Percentiles rank a stretch among this genome's conserved stretches.
Evolutionary conservation across 2,113 vertebrate genomes (phyloP).

Genomic region (Lamprologus tigripictilis): DNA sequence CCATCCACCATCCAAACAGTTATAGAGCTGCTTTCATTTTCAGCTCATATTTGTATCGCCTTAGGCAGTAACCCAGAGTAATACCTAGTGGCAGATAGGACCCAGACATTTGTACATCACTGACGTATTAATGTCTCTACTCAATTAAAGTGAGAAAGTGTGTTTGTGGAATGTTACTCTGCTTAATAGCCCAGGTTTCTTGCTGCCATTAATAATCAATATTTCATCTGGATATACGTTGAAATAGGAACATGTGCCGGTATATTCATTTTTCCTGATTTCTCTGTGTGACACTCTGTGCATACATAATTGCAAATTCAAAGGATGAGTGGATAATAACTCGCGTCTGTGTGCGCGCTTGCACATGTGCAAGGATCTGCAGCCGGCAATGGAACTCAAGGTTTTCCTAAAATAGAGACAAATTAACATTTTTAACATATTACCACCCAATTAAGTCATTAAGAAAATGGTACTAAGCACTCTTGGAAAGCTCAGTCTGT

Average conservation of each 20-base stretch:
- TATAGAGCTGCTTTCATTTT: slow-evolving; percentile 60
- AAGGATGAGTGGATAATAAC: slow-evolving; percentile 55
- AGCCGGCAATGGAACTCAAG: slow-evolving; percentile 24
- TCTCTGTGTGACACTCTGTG: slow-evolving; percentile 28
- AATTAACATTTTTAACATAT: slow-evolving; percentile 52
- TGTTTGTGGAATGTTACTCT: slow-evolving; percentile 48
- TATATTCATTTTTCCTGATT: slow-evolving; percentile 13
- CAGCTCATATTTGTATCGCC: slow-evolving; percentile 56
- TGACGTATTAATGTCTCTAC: slow-evolving; percentile 48
- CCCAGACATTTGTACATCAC: slow-evolving; percentile 52
- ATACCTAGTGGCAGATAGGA: slow-evolving; percentile 52
- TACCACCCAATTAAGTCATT: slow-evolving; percentile 58
- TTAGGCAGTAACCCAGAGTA: slow-evolving; percentile 49
- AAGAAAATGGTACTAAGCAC: slow-evolving; percentile 19
- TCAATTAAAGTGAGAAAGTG: slow-evolving; percentile 44
- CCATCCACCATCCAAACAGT: slow-evolving; percentile 48
- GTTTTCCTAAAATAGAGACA: slow-evolving; percentile 56
- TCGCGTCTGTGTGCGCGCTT: background rate
- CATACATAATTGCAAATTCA: slow-evolving; percentile 60
- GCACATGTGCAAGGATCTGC: background rate
- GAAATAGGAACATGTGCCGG: slow-evolving; percentile 14
- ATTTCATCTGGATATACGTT: slow-evolving; percentile 54
- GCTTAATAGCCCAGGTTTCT: slow-evolving; percentile 43
- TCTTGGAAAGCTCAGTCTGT: slow-evolving; percentile 9
- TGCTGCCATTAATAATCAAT: slow-evolving; percentile 45